Evolutionary conservation across 2,113 vertebrate species (phyloP).

Genomic region (Alosa alosa): DNA sequence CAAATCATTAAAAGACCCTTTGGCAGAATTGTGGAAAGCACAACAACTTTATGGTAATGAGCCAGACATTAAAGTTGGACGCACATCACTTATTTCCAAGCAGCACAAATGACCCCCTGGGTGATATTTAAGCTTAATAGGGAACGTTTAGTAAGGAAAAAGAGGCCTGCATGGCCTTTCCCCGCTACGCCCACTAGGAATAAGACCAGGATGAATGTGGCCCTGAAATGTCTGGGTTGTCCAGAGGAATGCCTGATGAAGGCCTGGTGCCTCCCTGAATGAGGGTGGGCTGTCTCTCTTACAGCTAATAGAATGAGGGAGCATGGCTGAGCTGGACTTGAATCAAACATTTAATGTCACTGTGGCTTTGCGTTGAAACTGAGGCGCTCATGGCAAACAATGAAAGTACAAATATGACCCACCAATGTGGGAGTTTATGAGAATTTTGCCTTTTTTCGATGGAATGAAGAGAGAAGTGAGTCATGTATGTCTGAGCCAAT

Average conservation of each 20-base stretch:
- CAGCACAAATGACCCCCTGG: conserved; percentile 27
- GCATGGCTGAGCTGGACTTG: neutral
- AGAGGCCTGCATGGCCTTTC: neutral
- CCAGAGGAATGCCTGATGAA: conserved; percentile 11
- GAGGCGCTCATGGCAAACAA: conserved; percentile 20
- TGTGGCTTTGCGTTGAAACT: neutral
- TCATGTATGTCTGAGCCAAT: neutral
- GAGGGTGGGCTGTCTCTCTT: conserved; percentile 23
- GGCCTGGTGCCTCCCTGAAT: neutral
- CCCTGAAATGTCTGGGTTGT: conserved; percentile 15
- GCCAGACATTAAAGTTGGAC: conserved; percentile 30
- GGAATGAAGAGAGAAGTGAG: neutral
- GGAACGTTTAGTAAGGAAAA: conserved; percentile 26
- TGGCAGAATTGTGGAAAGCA: conserved; percentile 29
- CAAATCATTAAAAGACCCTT: conserved; percentile 39
- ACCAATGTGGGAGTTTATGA: conserved; percentile 4
- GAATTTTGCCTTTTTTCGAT: neutral
- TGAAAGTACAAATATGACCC: conserved; percentile 19
- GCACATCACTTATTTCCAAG: conserved; percentile 31
- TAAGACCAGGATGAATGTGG: conserved; percentile 12
- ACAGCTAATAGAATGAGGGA: neutral
- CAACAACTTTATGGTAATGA: conserved; percentile 37
- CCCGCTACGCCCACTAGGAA: neutral
- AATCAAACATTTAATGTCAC: conserved; percentile 1
- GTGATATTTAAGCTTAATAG: conserved; percentile 33